These are phyloP conservation scores for Frieseomelitta varia DNA, from an alignment of 1,140 invertebrate species.

Conservation along the genomic window DNA sequence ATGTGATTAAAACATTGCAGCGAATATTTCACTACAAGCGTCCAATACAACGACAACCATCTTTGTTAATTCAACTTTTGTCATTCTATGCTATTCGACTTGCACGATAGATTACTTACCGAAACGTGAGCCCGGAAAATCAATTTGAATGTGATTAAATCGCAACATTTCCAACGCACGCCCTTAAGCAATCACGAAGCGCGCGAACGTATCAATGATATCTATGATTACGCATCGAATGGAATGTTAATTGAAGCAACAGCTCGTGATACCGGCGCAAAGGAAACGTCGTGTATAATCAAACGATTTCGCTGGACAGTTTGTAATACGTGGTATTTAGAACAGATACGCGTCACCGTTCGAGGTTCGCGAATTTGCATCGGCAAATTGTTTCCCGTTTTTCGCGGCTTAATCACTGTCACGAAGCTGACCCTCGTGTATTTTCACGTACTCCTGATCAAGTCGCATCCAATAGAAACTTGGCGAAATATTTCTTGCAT, in stretches of 20 bases:
- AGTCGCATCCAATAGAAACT: not conserved
- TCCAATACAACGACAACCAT: not conserved
- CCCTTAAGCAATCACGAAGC: not conserved
- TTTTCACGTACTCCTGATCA: not conserved
- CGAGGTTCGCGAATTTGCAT: not conserved
- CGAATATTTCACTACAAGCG: not conserved
- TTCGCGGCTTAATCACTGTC: not conserved
- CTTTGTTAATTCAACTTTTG: not conserved
- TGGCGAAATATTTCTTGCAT: not conserved
- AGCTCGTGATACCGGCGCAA: not conserved
- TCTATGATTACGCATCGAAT: slow-evolving; percentile 4
- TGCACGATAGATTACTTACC: not conserved
- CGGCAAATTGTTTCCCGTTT: slow-evolving; percentile 15
- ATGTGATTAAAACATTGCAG: too few species aligned
- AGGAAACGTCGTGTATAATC: slow-evolving; percentile 10
- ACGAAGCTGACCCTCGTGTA: accelerated
- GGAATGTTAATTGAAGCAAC: slow-evolving; percentile 46
- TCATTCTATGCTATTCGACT: too few species aligned
- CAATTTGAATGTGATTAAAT: not conserved
- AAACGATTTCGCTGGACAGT: slow-evolving; percentile 5
- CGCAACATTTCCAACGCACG: not conserved
- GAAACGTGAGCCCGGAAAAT: not conserved
- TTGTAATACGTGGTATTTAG: slow-evolving; percentile 25
- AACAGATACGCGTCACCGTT: slow-evolving; percentile 20
- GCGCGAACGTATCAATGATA: not conserved